A percentile compares a stretch with the other conserved stretches of the same genome.
phyloP scores from a whole-genome alignment of 2,888 invertebrate species.

The Ectemnius cavifrons region DNA sequence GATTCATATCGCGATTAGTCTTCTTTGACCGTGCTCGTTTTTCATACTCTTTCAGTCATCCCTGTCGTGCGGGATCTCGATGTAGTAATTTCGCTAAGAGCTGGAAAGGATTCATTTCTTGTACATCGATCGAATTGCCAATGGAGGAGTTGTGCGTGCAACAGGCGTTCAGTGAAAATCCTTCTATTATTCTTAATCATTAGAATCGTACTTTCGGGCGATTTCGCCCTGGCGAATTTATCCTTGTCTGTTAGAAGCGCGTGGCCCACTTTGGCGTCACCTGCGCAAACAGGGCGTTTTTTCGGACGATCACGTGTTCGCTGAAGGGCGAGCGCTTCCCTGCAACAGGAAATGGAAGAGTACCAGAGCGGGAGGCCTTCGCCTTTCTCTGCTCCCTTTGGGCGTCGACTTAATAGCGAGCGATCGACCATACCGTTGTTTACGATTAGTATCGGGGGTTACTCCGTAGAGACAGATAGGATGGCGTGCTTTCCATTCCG shows the following conservation, averaged over 20 bases:
- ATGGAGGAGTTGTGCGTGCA: not conserved
- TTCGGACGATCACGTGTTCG: slow-evolving; percentile 35
- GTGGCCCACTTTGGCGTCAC: slow-evolving; percentile 26
- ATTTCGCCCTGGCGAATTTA: slow-evolving; percentile 2
- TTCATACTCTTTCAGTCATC: slow-evolving; percentile 6
- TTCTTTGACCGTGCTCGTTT: slow-evolving; percentile 29
- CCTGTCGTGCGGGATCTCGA: not conserved
- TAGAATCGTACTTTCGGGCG: slow-evolving; percentile 11
- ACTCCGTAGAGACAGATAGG: slow-evolving; percentile 33
- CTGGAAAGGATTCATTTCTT: not conserved
- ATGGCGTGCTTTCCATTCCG: not conserved
- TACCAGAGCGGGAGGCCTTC: slow-evolving; percentile 9
- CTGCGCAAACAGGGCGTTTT: slow-evolving; percentile 36
- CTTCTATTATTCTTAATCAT: not conserved
- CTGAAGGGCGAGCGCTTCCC: slow-evolving; percentile 40
- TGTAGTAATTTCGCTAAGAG: not conserved
- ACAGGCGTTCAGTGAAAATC: not conserved
- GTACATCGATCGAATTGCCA: not conserved
- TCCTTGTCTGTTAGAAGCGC: not conserved
- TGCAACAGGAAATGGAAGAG: slow-evolving; percentile 47
- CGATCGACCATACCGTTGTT: slow-evolving; percentile 51
- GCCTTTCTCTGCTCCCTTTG: slow-evolving; percentile 28
- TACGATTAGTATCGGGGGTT: slow-evolving; percentile 47
- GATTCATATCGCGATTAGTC: slow-evolving; percentile 47
- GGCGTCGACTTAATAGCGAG: slow-evolving; percentile 46